Conservation (phyloP, 2,797 vertebrate species). For the Gymnoscopelus braueri region DNA sequence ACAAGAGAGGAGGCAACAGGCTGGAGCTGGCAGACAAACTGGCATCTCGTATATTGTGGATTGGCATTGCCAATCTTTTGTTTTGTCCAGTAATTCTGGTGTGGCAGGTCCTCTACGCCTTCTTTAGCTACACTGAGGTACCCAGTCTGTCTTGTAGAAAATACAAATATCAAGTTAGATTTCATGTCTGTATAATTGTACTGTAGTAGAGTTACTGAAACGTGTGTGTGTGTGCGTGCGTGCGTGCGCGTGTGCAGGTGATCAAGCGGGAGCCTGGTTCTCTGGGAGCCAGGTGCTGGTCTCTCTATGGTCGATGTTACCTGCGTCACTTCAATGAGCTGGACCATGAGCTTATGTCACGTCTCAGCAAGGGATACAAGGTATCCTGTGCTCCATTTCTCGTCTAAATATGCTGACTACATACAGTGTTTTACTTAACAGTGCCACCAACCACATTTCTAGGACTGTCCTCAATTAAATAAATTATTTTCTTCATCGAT, state of each 20-base stretch:
- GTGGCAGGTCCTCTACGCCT: constrained; percentile 99
- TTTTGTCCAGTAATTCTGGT: constrained; percentile 97
- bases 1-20: constrained; percentile 93
- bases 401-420: no score
- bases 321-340: constrained; percentile 97
- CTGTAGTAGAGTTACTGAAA: no score
- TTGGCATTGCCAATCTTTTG: constrained; percentile 95
- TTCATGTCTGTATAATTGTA: no score
- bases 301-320: constrained; percentile 96
- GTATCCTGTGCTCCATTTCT: constrained; percentile 36
- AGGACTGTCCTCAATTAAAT: no score
- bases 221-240: neutral
- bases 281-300: constrained; percentile 97
- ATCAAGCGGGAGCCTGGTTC: constrained; percentile 97
- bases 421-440: no score
- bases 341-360: constrained; percentile 96
- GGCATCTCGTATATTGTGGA: constrained; percentile 95
- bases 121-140: constrained; percentile 97
- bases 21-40: constrained; percentile 94
- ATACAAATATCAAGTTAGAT: neutral
- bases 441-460: no score
- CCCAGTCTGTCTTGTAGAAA: neutral
- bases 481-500: no score
- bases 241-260: constrained; percentile 68
- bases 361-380: constrained; percentile 97